phyloP scores from a whole-genome alignment of 2,888 invertebrate genomes.

The Drosophila vallismaia region DNA sequence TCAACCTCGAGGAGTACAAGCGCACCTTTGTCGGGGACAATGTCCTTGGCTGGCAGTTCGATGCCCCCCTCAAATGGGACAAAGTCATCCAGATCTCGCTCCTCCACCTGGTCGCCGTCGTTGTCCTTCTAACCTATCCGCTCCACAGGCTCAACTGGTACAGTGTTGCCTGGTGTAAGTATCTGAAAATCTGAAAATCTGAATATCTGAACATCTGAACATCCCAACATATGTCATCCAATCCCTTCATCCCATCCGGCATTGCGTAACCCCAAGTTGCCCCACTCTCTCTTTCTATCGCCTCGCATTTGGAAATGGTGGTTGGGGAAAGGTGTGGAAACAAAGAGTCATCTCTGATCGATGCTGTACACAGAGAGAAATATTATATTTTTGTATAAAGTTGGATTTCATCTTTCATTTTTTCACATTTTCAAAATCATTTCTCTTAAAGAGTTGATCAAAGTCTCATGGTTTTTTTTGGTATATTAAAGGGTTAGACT shows the following conservation, averaged over 20 bases:
- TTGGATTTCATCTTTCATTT: too few relatives aligned
- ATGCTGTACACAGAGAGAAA: constrained; percentile 25
- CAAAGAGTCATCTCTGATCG: constrained; percentile 42
- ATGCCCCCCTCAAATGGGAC: constrained; percentile 87
- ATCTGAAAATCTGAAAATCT: too few relatives aligned
- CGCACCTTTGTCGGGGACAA: constrained; percentile 78
- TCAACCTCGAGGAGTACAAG: constrained; percentile 74
- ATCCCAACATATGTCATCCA: constrained; percentile 11
- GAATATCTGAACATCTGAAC: too few relatives aligned
- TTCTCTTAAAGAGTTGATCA: too few relatives aligned
- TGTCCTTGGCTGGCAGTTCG: constrained; percentile 84
- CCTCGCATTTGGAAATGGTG: constrained; percentile 24
- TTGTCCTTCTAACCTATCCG: constrained; percentile 82
- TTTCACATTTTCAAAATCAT: too few relatives aligned
- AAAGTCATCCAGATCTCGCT: constrained; percentile 86
- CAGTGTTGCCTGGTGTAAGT: constrained; percentile 86
- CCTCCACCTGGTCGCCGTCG: constrained; percentile 85
- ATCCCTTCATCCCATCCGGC: constrained; percentile 32
- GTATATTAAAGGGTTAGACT: too few relatives aligned
- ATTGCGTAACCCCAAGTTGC: constrained; percentile 27
- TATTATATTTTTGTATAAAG: not conserved
- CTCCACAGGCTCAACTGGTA: constrained; percentile 81
- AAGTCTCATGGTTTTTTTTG: not conserved
- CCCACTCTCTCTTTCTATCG: constrained; percentile 41
- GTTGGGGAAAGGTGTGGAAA: constrained; percentile 35